A percentile compares a stretch with the other conserved stretches of the same genome.
phyloP scores from a whole-genome alignment of 2,797 vertebrate species.

The Brachyalestes nurse region DNA sequence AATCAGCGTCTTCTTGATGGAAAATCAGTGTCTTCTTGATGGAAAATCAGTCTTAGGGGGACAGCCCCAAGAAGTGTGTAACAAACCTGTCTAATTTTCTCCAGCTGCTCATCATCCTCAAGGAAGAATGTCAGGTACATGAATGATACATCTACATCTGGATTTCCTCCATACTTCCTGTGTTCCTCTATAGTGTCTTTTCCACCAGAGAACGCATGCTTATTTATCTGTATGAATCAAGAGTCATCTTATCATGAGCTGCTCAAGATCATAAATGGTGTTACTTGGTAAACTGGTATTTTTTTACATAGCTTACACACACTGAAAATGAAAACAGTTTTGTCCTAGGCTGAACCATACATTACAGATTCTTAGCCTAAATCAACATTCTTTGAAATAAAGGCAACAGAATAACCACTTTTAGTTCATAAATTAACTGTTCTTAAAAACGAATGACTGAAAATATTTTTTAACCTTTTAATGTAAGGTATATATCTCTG shows the following conservation, averaged over 20 bases:
- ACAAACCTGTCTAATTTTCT: conserved; percentile 90
- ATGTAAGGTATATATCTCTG: too few relatives aligned
- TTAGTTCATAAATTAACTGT: neutral
- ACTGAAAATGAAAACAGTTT: too few relatives aligned
- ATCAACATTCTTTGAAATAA: neutral
- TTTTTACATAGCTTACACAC: too few relatives aligned
- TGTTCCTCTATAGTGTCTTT: conserved; percentile 96
- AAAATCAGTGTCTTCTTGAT: neutral
- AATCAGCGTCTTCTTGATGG: neutral
- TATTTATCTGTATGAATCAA: conserved; percentile 85
- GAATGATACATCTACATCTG: conserved; percentile 93
- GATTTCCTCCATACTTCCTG: conserved; percentile 87
- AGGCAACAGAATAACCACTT: neutral
- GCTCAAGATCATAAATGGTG: neutral
- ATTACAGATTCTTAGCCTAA: neutral
- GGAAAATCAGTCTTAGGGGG: neutral
- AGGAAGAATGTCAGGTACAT: conserved; percentile 99
- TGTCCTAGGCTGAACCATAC: too few relatives aligned
- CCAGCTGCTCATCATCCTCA: conserved; percentile 91
- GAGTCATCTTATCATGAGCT: neutral
- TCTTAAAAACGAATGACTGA: neutral
- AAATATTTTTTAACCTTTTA: neutral
- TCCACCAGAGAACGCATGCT: conserved; percentile 96
- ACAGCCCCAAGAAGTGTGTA: neutral
- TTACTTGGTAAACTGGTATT: neutral